Conservation (phyloP, 2,113 vertebrate species). For the Pandion haliaetus region DNA sequence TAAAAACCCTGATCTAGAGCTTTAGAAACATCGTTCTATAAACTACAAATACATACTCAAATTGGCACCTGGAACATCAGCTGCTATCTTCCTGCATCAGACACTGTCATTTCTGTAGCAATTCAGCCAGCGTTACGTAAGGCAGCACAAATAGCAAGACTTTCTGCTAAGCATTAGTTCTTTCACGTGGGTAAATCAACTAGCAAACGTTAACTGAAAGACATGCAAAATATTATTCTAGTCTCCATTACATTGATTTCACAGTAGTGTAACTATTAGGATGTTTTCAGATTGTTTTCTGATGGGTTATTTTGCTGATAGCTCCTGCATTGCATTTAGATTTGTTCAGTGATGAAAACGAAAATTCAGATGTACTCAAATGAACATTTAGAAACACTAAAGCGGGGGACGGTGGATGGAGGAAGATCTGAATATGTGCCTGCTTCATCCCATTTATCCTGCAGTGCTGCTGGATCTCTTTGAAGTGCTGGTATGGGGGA, state of each 20-base stretch:
- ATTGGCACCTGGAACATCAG: background rate
- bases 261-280: background rate
- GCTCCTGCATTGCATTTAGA: background rate
- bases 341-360: background rate
- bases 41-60: background rate
- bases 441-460: slow-evolving; percentile 31
- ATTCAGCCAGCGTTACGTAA: background rate
- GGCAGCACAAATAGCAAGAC: background rate
- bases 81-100: background rate
- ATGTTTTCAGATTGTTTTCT: background rate
- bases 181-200: background rate
- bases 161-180: background rate
- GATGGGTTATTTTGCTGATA: background rate
- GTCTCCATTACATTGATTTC: background rate
- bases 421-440: background rate
- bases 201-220: background rate
- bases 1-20: background rate
- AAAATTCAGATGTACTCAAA: slow-evolving; percentile 17
- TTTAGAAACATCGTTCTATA: background rate
- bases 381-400: slow-evolving; percentile 24
- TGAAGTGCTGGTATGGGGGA: slow-evolving; percentile 44
- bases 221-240: background rate
- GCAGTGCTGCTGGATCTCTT: slow-evolving; percentile 2
- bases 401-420: background rate
- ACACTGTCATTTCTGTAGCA: background rate